Evolutionary conservation across 2,888 invertebrate species (phyloP), one percentile per base, ranked within the genome.

Genomic region (Parascotia fuliginaria): DNA sequence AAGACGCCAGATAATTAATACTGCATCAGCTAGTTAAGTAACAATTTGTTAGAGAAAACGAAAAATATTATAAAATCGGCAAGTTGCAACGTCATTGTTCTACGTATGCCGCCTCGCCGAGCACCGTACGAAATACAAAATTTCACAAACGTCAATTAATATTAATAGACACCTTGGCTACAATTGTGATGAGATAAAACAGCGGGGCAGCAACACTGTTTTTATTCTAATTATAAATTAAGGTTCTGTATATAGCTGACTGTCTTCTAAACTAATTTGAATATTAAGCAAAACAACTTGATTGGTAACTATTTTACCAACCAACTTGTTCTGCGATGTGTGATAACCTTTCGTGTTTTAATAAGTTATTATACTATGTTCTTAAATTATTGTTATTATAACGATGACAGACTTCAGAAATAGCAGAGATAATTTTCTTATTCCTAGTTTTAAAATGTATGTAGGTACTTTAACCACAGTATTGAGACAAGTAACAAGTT

Each of bases 131-230:
- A 52, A 55, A 73, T 65, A 69, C 65, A 59, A 63, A 77, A 73
- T 81, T 81, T 83, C 78, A 79, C 79, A 65, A 79, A 74, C 81
- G 78, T 78, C 83, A 83, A 85, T 85, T 85, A 83, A 83, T 80
- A 80, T 81, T 83, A 83, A 85, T 85, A 84, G 83, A 83, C 79
- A 77, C 77, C 77, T 74, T 64, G 74, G 72, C 75, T 60, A 67
- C 78, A 82, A 75, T 53, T 60, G 59, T 58, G 52, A 48, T 44
- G 41, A 37, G 56, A 77, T 81, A 77, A 76, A 78, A 78, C 66
- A 55, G 69, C 70, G 63, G 55, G 55, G 34, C 59, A 56, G 57
- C 56, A 55, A 43, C 52, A 32, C 60, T 65, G 61, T 70, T 74
- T 75, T 74, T 73, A 55, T 60, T 49, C 51, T 24, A 24, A 3